Conservation (phyloP, 2,113 vertebrate species). For the Engystomops pustulosus region DNA sequence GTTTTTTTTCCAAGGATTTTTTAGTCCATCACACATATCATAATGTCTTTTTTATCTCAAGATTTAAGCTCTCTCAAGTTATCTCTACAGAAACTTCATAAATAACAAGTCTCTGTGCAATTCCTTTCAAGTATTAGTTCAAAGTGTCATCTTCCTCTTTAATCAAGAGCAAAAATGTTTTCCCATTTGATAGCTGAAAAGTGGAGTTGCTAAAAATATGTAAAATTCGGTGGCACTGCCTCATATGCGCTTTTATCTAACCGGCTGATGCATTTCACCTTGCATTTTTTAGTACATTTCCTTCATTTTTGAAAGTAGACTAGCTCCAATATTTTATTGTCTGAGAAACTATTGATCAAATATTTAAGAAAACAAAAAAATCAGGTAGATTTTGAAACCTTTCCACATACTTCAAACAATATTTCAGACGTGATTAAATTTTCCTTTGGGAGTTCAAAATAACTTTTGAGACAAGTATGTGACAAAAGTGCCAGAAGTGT, state of each 20-base stretch:
- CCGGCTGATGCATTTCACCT: not conserved
- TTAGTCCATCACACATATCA: not conserved
- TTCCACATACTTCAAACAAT: not conserved
- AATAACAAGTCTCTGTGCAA: conserved; percentile 34
- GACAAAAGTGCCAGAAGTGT: not conserved
- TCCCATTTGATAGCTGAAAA: conserved; percentile 8
- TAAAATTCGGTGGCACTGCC: conserved; percentile 7
- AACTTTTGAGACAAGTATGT: not conserved
- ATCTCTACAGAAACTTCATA: conserved; percentile 22
- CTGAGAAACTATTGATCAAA: conserved; percentile 9
- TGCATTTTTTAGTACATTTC: not conserved
- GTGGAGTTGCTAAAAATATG: conserved; percentile 29
- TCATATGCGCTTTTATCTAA: not conserved
- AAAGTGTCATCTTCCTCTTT: conserved; percentile 49
- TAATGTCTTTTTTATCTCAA: not conserved
- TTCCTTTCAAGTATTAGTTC: conserved; percentile 52
- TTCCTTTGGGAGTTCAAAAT: not conserved
- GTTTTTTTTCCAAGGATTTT: not conserved
- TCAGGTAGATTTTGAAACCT: not conserved
- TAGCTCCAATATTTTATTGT: not conserved
- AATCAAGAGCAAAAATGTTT: conserved; percentile 45
- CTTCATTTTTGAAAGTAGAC: not conserved
- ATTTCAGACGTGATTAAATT: not conserved
- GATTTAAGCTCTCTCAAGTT: not conserved
- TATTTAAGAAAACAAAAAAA: conserved; percentile 29